Conservation (phyloP, 2,888 invertebrate genomes). For the Drosophila histrio region DNA sequence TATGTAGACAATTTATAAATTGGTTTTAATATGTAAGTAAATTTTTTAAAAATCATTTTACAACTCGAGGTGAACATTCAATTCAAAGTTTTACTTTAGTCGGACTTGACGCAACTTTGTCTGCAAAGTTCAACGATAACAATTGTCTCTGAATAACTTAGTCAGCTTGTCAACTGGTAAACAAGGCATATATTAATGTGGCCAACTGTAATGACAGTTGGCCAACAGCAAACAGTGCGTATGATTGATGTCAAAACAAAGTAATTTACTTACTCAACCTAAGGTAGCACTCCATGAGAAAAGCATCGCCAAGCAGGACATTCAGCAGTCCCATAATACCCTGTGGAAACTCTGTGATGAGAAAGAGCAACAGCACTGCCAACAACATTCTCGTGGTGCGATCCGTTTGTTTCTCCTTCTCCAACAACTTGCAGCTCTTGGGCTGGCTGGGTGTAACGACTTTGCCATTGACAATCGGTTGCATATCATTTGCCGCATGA, state of each 20-base stretch:
- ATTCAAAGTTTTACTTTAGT: neutral
- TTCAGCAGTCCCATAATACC: constrained; percentile 92
- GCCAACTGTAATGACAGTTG: constrained; percentile 10
- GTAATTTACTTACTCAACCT: constrained; percentile 88
- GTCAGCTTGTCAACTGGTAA: neutral
- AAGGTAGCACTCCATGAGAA: constrained; percentile 92
- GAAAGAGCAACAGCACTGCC: constrained; percentile 92
- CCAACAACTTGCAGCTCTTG: constrained; percentile 83
- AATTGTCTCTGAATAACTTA: neutral
- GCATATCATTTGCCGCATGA: constrained; percentile 85
- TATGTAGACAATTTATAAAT: too few species aligned
- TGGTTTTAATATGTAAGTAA: too few species aligned
- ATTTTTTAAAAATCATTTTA: too few species aligned
- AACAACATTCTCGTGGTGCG: constrained; percentile 95
- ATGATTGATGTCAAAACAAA: constrained; percentile 51
- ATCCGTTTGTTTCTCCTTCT: constrained; percentile 88
- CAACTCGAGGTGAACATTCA: neutral
- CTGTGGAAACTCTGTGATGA: constrained; percentile 95
- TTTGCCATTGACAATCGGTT: constrained; percentile 83
- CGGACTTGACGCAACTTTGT: neutral
- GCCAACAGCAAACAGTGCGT: constrained; percentile 39
- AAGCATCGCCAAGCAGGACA: constrained; percentile 90
- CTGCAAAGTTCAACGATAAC: constrained; percentile 13
- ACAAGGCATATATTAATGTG: neutral
- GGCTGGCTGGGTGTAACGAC: constrained; percentile 66